Evolutionary conservation across 2,888 invertebrate species (phyloP), one percentile per base, ranked within the genome.

Genomic region (Sinhomidia bicolor): DNA sequence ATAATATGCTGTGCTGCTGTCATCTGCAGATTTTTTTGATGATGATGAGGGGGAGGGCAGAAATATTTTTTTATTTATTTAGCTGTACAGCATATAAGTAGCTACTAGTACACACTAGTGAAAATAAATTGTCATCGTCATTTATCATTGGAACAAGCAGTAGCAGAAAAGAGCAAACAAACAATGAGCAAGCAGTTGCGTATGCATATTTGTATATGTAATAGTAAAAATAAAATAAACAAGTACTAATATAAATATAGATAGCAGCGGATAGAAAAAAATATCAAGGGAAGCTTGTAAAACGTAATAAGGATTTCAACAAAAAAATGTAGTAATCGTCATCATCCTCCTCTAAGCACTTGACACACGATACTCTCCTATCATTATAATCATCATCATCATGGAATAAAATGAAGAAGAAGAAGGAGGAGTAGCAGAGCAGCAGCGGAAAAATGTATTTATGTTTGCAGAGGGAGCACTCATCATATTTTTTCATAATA

Each of bases 231-330:
- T 9, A 10, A 60, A 62, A 32, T 12, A 62, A 65, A 65, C 32
- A 36, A 60, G 60, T 32, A 9, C 57, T 1, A 17, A 44, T 54
- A 54, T n/a, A 54, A 54, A 54, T 17, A 54, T 17, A 57, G 26
- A 57, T 14, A 57, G 20, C 23, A 57, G n/a, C n/a, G n/a, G n/a
- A n/a, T n/a, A n/a, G n/a, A n/a, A n/a, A n/a, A n/a, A n/a, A n/a
- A n/a, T n/a, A n/a, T n/a, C n/a, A n/a, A 60, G 60, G 80, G 41
- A 80, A n/a, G 62, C 65, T 68, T 68, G 81, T 82, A 82, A 82
- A 68, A n/a, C n/a, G n/a, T n/a, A 65, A 82, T 82, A 82, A 82
- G 65, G 68, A 82, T 68, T n/a, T n/a, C n/a, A n/a, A n/a, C n/a
- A n/a, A n/a, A n/a, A n/a, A n/a, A n/a, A n/a, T 44, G 57, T n/a